Evolutionary conservation across 2,888 invertebrate species (phyloP).

Genomic region (Trachelus tabidus): DNA sequence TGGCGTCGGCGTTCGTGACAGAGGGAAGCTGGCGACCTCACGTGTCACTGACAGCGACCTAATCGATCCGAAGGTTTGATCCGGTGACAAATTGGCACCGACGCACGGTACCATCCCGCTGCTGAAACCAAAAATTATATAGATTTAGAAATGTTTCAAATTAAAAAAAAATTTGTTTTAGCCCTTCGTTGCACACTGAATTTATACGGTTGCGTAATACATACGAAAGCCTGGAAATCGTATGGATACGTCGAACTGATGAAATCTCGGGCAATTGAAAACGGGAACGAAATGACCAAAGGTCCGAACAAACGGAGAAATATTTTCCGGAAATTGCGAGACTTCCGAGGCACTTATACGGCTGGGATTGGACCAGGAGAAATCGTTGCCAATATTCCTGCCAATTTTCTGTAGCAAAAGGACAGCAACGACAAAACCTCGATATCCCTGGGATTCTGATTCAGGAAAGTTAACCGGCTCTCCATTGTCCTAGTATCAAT

Average conservation of each 20-base stretch:
- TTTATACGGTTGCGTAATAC: background rate
- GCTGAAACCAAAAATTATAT: conserved; percentile 51
- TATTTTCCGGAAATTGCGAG: background rate
- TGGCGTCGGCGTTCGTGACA: conserved; percentile 79
- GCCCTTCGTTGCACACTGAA: background rate
- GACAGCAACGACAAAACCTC: background rate
- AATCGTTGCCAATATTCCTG: background rate
- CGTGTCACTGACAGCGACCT: conserved; percentile 78
- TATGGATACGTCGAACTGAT: background rate
- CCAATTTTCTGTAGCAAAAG: background rate
- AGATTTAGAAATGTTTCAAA: background rate
- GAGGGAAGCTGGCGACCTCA: conserved; percentile 82
- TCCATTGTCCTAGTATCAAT: background rate
- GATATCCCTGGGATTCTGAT: background rate
- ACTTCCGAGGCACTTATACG: background rate
- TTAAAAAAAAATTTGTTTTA: too few species aligned
- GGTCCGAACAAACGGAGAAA: background rate
- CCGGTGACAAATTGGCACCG: conserved; percentile 77
- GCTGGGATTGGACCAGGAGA: background rate
- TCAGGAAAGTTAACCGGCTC: background rate
- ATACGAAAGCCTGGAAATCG: background rate
- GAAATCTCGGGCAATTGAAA: background rate
- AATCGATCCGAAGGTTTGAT: conserved; percentile 81
- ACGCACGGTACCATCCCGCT: conserved; percentile 77
- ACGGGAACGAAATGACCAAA: background rate